A percentile compares a stretch with the other conserved stretches of the same genome.
phyloP scores from a whole-genome alignment of 1,140 invertebrate genomes.

The Papilio glaucus region DNA sequence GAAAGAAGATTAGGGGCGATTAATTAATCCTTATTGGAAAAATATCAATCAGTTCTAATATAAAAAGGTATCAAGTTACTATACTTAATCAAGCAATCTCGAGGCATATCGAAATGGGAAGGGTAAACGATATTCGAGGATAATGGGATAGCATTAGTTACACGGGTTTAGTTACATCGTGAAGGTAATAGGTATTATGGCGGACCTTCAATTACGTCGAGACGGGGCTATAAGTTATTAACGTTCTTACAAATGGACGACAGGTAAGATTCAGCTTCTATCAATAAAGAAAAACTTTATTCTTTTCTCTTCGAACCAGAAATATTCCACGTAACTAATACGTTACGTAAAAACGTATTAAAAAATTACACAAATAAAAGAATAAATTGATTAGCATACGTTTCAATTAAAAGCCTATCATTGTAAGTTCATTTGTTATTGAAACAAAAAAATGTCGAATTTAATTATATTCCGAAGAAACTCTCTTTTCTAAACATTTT shows the following conservation, averaged over 20 bases:
- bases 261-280: constrained; percentile 11
- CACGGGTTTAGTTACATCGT: constrained; percentile 39
- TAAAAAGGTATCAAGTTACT: constrained; percentile 22
- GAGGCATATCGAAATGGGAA: constrained; percentile 15
- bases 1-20: neutral
- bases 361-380: too few species aligned
- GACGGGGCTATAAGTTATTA: neutral
- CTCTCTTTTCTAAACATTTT: too few species aligned
- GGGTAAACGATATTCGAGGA: constrained; percentile 40
- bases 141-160: constrained; percentile 44
- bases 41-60: neutral
- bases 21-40: neutral
- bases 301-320: neutral
- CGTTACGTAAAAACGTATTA: too few species aligned
- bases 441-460: too few species aligned
- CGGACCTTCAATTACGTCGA: constrained; percentile 29
- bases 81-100: constrained; percentile 17
- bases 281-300: neutral
- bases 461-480: too few species aligned
- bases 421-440: too few species aligned
- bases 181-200: constrained; percentile 37
- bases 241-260: constrained; percentile 12
- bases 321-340: too few species aligned
- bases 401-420: too few species aligned
- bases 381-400: too few species aligned